Evolutionary conservation across 2,888 invertebrate species (phyloP), one percentile per base, ranked within the genome.

Genomic region (Agrotis clavis): DNA sequence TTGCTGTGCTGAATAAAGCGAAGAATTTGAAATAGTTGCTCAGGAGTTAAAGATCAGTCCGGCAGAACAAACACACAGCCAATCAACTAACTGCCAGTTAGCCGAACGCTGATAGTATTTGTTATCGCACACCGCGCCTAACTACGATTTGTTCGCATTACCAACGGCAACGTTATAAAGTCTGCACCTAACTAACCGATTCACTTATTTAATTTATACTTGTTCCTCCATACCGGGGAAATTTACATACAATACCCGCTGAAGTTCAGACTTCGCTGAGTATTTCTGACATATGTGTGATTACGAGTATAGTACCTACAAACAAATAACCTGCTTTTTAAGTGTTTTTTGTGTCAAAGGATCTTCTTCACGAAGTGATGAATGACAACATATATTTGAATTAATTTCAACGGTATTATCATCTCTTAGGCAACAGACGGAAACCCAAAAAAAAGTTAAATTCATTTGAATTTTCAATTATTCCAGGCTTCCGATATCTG

Each of bases 51-150:
- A 87, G 85, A 83, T 79, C 79, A 80, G 82, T 75, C 68, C 68
- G 78, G 73, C 74, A 76, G 47, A 78, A 75, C 65, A 74, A 81
- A 77, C 71, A 68, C 41, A 56, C 59, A 50, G 16, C 64, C 64
- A 81, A 84, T 80, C 84, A 74, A 71, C 71, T 82, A 79, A 76
- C 81, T 71, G 68, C 56, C 64, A 70, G 77, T 82, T 82, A 76
- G 75, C 69, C 67, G 79, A 65, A 72, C 68, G 84, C 79, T 87
- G 89, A 89, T 90, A 91, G 85, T 80, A 86, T 87, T 85, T 83
- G 87, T 93, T 93, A 94, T 93, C 93, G 89, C 82, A 66, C 70
- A 83, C 82, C 88, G 89, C 88, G 84, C 82, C 90, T 90, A 91
- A 92, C 89, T 86, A 80, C 85, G 87, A 90, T 90, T 90, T 90